These are phyloP conservation scores for Harlomillsia oculata DNA, from an alignment of 1,140 invertebrate species.

Conservation along the genomic window DNA sequence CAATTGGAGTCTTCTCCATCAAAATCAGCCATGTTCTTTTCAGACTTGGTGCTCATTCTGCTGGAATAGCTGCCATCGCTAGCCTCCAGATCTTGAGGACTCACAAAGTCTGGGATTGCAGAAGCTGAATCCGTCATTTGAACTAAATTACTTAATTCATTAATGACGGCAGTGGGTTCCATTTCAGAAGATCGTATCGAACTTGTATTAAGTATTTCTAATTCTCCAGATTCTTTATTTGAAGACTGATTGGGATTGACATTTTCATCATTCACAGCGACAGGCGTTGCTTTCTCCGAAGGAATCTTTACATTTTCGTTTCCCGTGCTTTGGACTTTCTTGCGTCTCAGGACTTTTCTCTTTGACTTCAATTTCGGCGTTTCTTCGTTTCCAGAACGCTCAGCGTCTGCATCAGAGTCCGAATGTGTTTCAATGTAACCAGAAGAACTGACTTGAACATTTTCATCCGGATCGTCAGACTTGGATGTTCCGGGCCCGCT, in stretches of 20 bases:
- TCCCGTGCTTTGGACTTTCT: conserved; percentile 22
- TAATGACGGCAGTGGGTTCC: conserved; percentile 42
- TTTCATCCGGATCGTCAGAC: conserved; percentile 34
- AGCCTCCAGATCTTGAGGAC: conserved; percentile 14
- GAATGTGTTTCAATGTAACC: conserved; percentile 32
- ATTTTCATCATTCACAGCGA: too few species aligned
- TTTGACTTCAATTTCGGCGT: conserved; percentile 40
- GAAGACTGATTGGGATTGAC: too few species aligned
- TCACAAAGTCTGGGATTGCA: conserved; percentile 26
- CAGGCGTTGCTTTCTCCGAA: too few species aligned
- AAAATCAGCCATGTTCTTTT: conserved; percentile 88
- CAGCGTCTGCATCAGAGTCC: conserved; percentile 45
- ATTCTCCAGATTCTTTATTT: too few species aligned
- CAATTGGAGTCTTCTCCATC: conserved; percentile 82
- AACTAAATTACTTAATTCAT: conserved; percentile 45
- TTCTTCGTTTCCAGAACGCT: conserved; percentile 46
- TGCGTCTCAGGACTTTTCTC: conserved; percentile 40
- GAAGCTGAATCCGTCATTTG: conserved; percentile 36
- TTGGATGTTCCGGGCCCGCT: conserved; percentile 35
- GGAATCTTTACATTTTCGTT: too few species aligned
- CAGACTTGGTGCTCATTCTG: conserved; percentile 81
- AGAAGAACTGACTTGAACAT: conserved; percentile 20
- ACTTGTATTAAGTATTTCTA: too few species aligned
- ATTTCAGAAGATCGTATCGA: too few species aligned
- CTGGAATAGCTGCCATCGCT: conserved; percentile 69